phyloP scores from a whole-genome alignment of 2,113 vertebrate genomes.

The Merops nubicus region DNA sequence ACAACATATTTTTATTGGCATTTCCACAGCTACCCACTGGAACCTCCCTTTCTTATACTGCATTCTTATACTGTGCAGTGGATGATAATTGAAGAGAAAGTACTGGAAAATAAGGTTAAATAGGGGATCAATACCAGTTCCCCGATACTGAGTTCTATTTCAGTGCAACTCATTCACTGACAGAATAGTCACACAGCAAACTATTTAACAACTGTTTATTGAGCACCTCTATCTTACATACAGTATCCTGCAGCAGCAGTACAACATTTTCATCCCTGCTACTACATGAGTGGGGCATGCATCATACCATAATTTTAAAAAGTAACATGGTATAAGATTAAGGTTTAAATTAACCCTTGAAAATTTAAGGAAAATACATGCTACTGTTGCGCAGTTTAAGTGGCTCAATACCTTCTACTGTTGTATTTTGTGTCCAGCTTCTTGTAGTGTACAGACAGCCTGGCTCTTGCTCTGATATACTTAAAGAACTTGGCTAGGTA shows the following conservation, averaged over 20 bases:
- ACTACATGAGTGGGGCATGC: neutral
- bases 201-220: too few relatives aligned
- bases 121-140: neutral
- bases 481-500: conserved; percentile 4
- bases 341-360: neutral
- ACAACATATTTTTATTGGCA: neutral
- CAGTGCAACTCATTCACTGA: neutral
- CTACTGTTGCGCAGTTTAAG: neutral
- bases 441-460: too few relatives aligned
- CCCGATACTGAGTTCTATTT: neutral
- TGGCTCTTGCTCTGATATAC: neutral
- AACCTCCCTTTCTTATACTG: neutral
- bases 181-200: neutral
- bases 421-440: neutral
- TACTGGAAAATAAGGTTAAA: neutral
- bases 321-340: neutral
- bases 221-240: neutral
- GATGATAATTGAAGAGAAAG: neutral
- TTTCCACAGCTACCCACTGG: neutral
- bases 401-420: neutral
- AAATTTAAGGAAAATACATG: neutral
- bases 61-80: neutral
- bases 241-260: neutral
- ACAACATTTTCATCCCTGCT: neutral
- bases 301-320: neutral